These are phyloP conservation scores for Agrochola lota DNA, from an alignment of 2,888 invertebrate species.

Conservation along the genomic window DNA sequence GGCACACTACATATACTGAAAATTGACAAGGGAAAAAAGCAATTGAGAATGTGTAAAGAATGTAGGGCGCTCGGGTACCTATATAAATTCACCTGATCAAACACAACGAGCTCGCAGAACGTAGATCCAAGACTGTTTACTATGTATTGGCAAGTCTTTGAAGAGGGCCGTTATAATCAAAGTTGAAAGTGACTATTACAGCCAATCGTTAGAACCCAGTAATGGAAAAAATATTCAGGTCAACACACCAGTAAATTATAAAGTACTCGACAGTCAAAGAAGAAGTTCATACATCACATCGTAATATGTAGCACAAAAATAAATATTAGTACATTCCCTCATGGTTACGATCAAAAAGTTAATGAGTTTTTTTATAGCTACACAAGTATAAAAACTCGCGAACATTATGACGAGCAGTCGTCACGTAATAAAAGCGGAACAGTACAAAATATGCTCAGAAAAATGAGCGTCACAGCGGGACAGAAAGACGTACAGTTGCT, in stretches of 20 bases:
- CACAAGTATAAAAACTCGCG: constrained; percentile 71
- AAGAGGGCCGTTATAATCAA: constrained; percentile 55
- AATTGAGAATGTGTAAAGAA: constrained; percentile 64
- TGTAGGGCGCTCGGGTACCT: constrained; percentile 51
- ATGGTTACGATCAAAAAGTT: constrained; percentile 75
- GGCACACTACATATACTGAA: constrained; percentile 39
- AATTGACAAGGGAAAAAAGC: constrained; percentile 63
- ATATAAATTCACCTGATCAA: constrained; percentile 68
- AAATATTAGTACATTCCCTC: constrained; percentile 68
- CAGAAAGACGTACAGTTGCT: constrained; percentile 75
- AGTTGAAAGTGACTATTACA: constrained; percentile 66
- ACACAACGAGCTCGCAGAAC: constrained; percentile 57
- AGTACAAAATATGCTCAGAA: constrained; percentile 78
- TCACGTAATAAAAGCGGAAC: constrained; percentile 81
- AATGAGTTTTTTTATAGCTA: constrained; percentile 76
- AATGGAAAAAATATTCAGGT: constrained; percentile 66
- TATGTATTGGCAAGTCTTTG: constrained; percentile 66
- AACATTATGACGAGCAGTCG: constrained; percentile 76
- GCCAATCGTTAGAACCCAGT: constrained; percentile 56
- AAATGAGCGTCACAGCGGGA: constrained; percentile 77
- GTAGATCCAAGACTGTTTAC: constrained; percentile 63
- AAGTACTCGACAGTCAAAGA: constrained; percentile 52
- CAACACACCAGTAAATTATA: constrained; percentile 61
- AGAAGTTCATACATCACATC: constrained; percentile 61
- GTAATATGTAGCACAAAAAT: constrained; percentile 67